Evolutionary conservation across 1,140 invertebrate genomes (phyloP), one percentile per base, ranked within the genome.

Genomic region (Lasioglossum baleicum): DNA sequence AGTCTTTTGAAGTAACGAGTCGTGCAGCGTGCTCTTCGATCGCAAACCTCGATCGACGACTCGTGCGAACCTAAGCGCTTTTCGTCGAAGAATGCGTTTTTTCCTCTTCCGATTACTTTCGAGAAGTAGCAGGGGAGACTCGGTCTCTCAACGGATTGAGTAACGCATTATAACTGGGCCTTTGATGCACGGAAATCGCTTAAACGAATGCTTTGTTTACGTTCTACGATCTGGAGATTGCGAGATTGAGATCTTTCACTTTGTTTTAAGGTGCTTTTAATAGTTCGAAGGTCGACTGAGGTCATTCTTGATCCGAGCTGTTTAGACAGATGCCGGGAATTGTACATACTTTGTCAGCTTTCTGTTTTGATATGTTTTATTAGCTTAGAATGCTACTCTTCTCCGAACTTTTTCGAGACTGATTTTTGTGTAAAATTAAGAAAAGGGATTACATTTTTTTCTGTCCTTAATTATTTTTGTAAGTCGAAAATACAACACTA

Each of bases 1-100:
- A 66, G 63, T 74, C 53, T 60, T 26, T 53, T 51, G 22, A 53
- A 67, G 56, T 67, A 65, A 53, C 53, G 31, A 42, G 66, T 20
- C 42, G 42, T 48, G 42, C 8, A 35, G 15, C 51, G 15, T 51
- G 70, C 35, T 72, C 26, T 48, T 31, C 61, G 70, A 79, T 73
- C 26, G 17, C 6, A 6, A 10, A 2, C 2, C 35, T 15, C 13
- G 76, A 73, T 79, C 65, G 56, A 15, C 2, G 15, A n/a, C 15
- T 67, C 42, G n/a, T 7, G 4, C 2, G n/a, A 26, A 67, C 2
- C 22, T 11, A 11, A 15, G 17, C 15, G 3, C 7, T n/a, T 58
- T 40, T 72, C 70, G 35, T 44, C 40, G 70, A 72, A 72, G 51
- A 53, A 58, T 8, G 7, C 17, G 7, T 35, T 56, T 70, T 58